A percentile compares a stretch with the other conserved stretches of the same genome.
Conservation (phyloP, 2,888 invertebrate genomes). For the Macrosiphum euphorbiae region DNA sequence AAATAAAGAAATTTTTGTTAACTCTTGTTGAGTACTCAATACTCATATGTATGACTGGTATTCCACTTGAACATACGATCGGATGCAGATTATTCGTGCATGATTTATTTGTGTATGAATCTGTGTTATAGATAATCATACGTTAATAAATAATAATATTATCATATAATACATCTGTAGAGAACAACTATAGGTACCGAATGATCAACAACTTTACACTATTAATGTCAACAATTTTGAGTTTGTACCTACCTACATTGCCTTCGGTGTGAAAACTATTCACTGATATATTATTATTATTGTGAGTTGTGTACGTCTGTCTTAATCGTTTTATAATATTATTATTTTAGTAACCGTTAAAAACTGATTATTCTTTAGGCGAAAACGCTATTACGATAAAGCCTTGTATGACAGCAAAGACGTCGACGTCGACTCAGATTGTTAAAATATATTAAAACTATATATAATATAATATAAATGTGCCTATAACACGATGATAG, state of each 20-base stretch:
- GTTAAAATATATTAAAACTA: neutral
- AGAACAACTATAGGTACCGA: neutral
- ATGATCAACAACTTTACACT: neutral
- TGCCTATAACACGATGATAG: conserved; percentile 1
- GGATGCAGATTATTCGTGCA: neutral
- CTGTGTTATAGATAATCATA: neutral
- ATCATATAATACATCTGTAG: neutral
- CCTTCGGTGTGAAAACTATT: neutral
- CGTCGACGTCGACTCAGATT: neutral
- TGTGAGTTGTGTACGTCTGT: too few species aligned
- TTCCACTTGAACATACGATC: neutral
- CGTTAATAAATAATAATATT: neutral
- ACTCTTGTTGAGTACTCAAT: neutral
- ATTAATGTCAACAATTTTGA: neutral
- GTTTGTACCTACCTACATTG: neutral
- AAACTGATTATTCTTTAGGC: neutral
- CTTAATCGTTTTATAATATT: conserved; percentile 8
- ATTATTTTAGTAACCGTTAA: conserved; percentile 2
- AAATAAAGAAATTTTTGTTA: neutral
- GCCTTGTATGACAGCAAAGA: neutral
- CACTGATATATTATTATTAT: neutral
- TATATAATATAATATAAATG: neutral
- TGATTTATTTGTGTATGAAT: neutral
- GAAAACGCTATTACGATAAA: neutral
- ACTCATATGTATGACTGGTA: neutral